Base-by-base conservation (phyloP, 2,888 invertebrate genomes). In the Ochlodes sylvanus region DNA sequence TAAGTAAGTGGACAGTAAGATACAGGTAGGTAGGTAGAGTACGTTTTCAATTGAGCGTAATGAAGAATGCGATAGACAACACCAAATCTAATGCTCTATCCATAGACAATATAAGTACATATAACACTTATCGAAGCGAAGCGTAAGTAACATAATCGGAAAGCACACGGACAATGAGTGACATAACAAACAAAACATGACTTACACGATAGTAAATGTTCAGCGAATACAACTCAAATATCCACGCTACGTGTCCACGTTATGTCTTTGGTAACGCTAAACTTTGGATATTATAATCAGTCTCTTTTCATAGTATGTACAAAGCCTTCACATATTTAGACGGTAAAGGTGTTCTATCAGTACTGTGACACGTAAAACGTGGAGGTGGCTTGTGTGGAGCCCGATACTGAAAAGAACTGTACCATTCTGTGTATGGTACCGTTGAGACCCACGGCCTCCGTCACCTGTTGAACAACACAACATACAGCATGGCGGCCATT, bases 291-390 rank as follows among this genome's bases (percentile, higher is more conserved):
- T 83, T 77, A 83, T 83, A 70, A 81, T 90, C 92, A 91, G 92
- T 92, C 91, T 91, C 85, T 87, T 66, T 87, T 90, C 89, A 85
- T 86, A 86, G 73, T 83, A 92, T 93, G 82, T 92, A 92, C 93
- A 93, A 85, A 79, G 86, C 86, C 87, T 80, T 78, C 83, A 83
- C 73, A 72, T 82, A 84, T 83, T 79, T 79, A 79, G 79, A 81
- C 78, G 79, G 78, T 76, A 86, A 82, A 75, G 78, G 79, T 79
- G 80, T 81, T 81, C 76, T 83, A 82, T 93, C 92, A 94, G 88
- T 93, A 94, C 86, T 94, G 94, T 84, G 94, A 94, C 85, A 94
- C 94, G 90, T 94, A 94, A 94, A 94, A 94, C 88, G 94, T 94
- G 84, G 94, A 94, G 73, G 94, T 94, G 92, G 94, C 94, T 88